Conservation (phyloP, 2,888 invertebrate genomes). For the Metopia argyrocephala region DNA sequence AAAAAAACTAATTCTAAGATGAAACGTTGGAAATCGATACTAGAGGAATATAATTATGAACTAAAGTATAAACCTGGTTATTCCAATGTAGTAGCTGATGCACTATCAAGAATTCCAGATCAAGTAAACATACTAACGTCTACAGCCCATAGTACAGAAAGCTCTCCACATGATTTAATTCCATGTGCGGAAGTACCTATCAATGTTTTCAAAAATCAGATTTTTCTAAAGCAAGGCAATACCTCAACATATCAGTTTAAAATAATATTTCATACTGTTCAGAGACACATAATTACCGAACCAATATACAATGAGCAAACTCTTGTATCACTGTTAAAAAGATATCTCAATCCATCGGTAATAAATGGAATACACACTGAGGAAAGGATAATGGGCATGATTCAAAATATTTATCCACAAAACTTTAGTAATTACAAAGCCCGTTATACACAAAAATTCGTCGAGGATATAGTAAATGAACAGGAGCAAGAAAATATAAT, state of each 20-base stretch:
- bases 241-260: conserved; percentile 15
- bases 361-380: not conserved
- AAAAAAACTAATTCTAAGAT: conserved; percentile 27
- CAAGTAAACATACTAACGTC: not conserved
- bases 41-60: not conserved
- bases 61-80: not conserved
- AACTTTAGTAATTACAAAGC: conserved; percentile 37
- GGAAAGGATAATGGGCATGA: conserved; percentile 15
- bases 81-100: conserved; percentile 26
- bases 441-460: conserved; percentile 26
- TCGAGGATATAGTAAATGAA: conserved; percentile 24
- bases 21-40: not conserved
- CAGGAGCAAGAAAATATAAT: conserved; percentile 29
- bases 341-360: not conserved
- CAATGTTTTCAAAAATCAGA: conserved; percentile 36
- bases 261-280: conserved; percentile 28
- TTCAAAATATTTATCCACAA: conserved; percentile 38
- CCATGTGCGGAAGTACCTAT: conserved; percentile 29
- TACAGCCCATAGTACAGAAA: conserved; percentile 33
- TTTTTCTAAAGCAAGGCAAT: not conserved
- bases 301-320: conserved; percentile 29
- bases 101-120: conserved; percentile 7
- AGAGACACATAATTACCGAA: conserved; percentile 24
- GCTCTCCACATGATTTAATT: conserved; percentile 22
- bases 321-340: not conserved